These are phyloP conservation scores for Ephydatia muelleri DNA, from an alignment of 37 sponge, comb jelly and placozoan species.

Conservation along the genomic window DNA sequence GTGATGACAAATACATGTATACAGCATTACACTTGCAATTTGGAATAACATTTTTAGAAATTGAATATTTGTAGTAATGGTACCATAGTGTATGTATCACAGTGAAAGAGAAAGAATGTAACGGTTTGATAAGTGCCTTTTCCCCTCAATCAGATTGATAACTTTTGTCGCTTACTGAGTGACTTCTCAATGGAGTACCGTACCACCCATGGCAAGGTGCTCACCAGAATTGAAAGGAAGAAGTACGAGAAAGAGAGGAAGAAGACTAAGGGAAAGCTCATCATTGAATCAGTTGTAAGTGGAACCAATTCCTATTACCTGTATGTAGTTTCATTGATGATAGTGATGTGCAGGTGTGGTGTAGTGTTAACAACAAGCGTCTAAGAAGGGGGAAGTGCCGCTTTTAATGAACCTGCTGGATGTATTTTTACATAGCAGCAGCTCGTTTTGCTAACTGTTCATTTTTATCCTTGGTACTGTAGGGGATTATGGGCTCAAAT, in stretches of 20 bases:
- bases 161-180: slow-evolving; percentile 83
- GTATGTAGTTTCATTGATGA: neutral
- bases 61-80: neutral
- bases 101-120: neutral
- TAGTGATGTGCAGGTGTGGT: no score
- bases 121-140: neutral
- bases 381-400: no score
- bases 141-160: slow-evolving; percentile 48
- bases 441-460: no score
- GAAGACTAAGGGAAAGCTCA: slow-evolving; percentile 73
- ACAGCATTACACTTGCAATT: no score
- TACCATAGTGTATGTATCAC: no score
- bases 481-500: no score
- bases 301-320: neutral
- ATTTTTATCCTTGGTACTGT: no score
- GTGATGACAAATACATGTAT: no score
- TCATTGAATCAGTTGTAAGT: slow-evolving; percentile 20
- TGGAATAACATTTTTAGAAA: no score
- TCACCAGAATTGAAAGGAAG: slow-evolving; percentile 75
- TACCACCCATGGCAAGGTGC: slow-evolving; percentile 71
- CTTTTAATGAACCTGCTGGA: no score
- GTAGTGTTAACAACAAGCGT: neutral
- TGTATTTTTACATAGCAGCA: no score
- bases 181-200: slow-evolving; percentile 93
- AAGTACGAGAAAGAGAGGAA: slow-evolving; percentile 64